Evolutionary conservation across 2,797 vertebrate genomes (phyloP), one percentile per base, ranked within the genome.

Genomic region (Pseudochromis fuscus): DNA sequence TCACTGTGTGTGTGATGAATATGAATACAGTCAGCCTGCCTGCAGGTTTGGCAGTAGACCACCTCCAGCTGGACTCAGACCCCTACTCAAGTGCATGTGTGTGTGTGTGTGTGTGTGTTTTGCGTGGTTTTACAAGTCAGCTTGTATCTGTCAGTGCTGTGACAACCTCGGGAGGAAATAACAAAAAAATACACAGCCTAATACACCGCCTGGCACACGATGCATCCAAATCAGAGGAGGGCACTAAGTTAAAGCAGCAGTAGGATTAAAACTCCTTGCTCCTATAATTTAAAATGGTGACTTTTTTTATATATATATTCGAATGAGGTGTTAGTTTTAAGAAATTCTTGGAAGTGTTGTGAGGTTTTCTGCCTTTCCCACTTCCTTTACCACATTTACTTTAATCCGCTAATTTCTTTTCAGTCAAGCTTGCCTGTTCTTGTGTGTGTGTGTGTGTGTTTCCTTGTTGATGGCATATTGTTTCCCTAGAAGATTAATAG

Each of bases 31-130:
- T 87, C 86, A 76, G 85, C 51, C 82, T 76, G 88, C 87, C 86
- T 84, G 81, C 86, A 85, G 84, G 78, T 88, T 85, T 92, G 89
- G 88, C 89, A 87, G 62, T 59, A 81, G 77, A 86, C 80, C 90
- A 84, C 87, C 88, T 87, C 89, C 89, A 90, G 91, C 88, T 92
- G 89, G 88, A 88, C 83, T 72, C 84, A 83, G 85, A 87, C 81
- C 88, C 81, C 72, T 37, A 63, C 81, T 83, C 82, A 59, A 75
- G 67, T 82, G 82, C 89, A 85, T 84, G 58, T 58, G 66, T 87
- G 85, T 86, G 82, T 85, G 78, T 81, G 72, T 81, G 57, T 61
- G 51, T 82, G 63, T 69, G 68, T 33, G 38, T 7, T 16, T 72
- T 79, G 72, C n/a, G 37, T 16, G 72, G 75, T 40, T 42, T 68